Percentiles rank a stretch among this genome's conserved stretches.
phyloP scores from a whole-genome alignment of 2,797 vertebrate species.

The Eulemur albifrons region DNA sequence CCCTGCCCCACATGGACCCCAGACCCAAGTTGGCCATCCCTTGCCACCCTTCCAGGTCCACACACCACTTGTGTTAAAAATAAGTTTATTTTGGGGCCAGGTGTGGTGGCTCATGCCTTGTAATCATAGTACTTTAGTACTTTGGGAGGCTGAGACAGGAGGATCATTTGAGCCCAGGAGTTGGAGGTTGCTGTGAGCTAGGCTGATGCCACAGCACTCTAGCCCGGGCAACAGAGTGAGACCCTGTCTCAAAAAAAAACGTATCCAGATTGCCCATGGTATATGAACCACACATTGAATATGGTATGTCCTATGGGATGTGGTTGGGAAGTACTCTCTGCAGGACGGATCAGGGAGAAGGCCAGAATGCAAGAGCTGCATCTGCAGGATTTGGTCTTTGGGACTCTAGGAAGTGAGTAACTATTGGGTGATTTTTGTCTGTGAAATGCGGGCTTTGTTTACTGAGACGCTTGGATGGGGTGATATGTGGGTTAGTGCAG shows the following conservation, averaged over 20 bases:
- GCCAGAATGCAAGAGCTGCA: neutral
- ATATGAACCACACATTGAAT: neutral
- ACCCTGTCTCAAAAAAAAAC: neutral
- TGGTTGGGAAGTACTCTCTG: neutral
- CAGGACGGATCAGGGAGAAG: neutral
- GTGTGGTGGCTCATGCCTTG: neutral
- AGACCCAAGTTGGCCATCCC: neutral
- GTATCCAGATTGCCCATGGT: neutral
- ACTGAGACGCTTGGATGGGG: neutral
- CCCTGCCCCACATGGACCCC: neutral
- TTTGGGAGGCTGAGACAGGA: neutral
- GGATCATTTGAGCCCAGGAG: neutral
- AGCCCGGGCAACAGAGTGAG: neutral
- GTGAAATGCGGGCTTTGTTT: neutral
- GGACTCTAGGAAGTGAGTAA: neutral
- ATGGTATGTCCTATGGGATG: fast-evolving
- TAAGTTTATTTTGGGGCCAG: neutral
- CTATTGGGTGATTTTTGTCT: neutral
- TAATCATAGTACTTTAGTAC: neutral
- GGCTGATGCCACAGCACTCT: fast-evolving
- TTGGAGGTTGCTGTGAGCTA: neutral
- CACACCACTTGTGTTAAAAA: neutral
- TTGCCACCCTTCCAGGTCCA: neutral
- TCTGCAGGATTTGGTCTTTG: neutral
- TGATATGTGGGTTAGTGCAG: neutral